Evolutionary conservation across 2,888 invertebrate species (phyloP).

Genomic region (Caenorhabditis afra): DNA sequence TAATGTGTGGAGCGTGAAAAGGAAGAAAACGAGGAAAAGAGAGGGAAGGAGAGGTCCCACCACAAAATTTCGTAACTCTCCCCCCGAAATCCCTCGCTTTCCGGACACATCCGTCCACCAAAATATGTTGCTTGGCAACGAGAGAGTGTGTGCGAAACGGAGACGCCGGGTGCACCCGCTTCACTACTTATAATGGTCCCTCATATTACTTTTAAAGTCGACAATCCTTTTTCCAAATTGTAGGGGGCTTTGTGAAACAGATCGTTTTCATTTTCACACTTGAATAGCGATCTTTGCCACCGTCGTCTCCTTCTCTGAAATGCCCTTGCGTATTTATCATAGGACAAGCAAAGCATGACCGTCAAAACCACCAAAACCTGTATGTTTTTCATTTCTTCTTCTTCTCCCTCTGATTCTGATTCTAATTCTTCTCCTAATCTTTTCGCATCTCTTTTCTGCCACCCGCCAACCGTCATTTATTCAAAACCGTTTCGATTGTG

Average conservation of each 20-base stretch:
- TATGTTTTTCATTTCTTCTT: too few species aligned
- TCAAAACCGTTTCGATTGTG: too few species aligned
- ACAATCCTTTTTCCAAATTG: too few species aligned
- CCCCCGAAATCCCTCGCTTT: slow-evolving; percentile 12
- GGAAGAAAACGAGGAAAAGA: not conserved
- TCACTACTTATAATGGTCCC: slow-evolving; percentile 32
- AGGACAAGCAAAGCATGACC: slow-evolving; percentile 51
- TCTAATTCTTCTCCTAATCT: not conserved
- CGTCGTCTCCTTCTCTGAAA: slow-evolving; percentile 17
- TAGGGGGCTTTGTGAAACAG: too few species aligned
- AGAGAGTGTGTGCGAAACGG: not conserved
- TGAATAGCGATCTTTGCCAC: slow-evolving; percentile 13
- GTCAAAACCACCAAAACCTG: slow-evolving; percentile 57
- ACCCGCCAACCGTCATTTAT: not conserved
- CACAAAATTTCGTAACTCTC: slow-evolving; percentile 52
- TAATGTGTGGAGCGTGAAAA: not conserved
- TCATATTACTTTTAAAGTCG: slow-evolving; percentile 15
- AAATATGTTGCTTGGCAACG: slow-evolving; percentile 56
- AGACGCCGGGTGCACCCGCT: slow-evolving; percentile 5
- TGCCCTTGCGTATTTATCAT: slow-evolving; percentile 53
- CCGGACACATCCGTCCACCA: slow-evolving; percentile 18
- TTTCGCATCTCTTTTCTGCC: slow-evolving; percentile 12
- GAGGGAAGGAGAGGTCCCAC: not conserved
- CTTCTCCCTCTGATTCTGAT: slow-evolving; percentile 33
- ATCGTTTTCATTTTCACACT: not conserved